Base-by-base conservation (phyloP, 2,113 vertebrate species). In the Scatophagus argus region DNA sequence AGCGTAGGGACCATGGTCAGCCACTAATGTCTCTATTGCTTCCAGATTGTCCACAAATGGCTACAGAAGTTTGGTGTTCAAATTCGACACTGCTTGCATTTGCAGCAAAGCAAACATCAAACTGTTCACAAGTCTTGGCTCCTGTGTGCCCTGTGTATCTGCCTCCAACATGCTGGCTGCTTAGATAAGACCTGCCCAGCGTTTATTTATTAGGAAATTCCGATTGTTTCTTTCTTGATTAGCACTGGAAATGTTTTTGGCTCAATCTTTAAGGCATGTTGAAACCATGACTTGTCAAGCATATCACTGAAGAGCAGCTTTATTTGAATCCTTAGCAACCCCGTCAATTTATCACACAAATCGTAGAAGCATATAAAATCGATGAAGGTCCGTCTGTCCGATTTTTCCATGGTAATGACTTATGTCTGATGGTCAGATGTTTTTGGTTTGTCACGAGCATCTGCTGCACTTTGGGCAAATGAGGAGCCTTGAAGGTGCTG, bases 1-100 rank as follows among this genome's bases (percentile, higher is more conserved):
- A 91, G 88, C 86, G 70, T 51, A n/a, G 79, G 88, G 85, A 80
- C 61, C 46, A 70, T 84, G 90, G 86, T 93, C 91, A 90, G 82
- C 82, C 83, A 52, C 85, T 91, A 90, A 90, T 87, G 81, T 82
- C 77, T 92, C 84, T 86, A 93, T 94, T 94, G 82, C 90, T 93
- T 94, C 93, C 92, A 95, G 93, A 94, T 93, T 93, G 76, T 70
- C 66, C 78, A 54, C 61, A 85, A 83, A 90, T 84, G 41, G 67
- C 34, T 32, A 38, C 39, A 83, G 29, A 79, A 31, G 29, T 82
- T 79, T 74, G 56, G 51, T 84, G 63, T 79, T 83, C 43, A 83
- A 79, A 83, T 46, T 81, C 43, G 80, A 51, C 52, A 69, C 56
- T 72, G 64, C 66, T 79, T 73, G 39, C 34, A 56, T 80, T 77